phyloP scores from a whole-genome alignment of 2,888 invertebrate species.

The Phymatocera aterrima region DNA sequence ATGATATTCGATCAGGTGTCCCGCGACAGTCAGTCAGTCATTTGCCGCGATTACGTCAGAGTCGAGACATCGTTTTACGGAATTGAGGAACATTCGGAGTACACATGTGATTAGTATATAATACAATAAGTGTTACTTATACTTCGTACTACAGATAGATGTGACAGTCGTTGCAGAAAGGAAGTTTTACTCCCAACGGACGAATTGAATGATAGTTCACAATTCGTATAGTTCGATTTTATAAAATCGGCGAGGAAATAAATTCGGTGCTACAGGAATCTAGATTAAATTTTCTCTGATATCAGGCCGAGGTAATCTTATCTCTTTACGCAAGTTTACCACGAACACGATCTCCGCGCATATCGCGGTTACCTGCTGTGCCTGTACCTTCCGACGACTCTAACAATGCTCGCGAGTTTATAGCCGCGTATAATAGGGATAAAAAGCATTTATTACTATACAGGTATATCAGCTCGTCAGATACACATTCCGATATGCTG shows the following conservation, averaged over 20 bases:
- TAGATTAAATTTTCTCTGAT: conserved; percentile 33
- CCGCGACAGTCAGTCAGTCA: neutral
- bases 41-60: conserved; percentile 13
- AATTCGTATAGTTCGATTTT: too few relatives aligned
- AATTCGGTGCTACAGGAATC: neutral
- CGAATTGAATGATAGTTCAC: too few relatives aligned
- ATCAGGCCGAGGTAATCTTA: conserved; percentile 27
- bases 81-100: neutral
- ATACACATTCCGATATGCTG: too few relatives aligned
- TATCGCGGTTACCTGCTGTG: too few relatives aligned
- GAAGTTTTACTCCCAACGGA: too few relatives aligned
- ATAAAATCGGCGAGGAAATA: too few relatives aligned
- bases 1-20: neutral
- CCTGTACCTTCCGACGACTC: too few relatives aligned
- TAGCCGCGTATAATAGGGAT: neutral
- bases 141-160: too few relatives aligned
- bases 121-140: neutral
- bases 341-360: conserved; percentile 1
- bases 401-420: neutral
- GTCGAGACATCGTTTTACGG: neutral
- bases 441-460: too few relatives aligned
- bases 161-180: too few relatives aligned
- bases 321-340: conserved; percentile 7
- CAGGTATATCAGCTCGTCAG: neutral
- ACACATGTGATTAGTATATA: neutral